Evolutionary conservation across 2,113 vertebrate genomes (phyloP), one percentile per base, ranked within the genome.

Genomic region (Rhea americana): DNA sequence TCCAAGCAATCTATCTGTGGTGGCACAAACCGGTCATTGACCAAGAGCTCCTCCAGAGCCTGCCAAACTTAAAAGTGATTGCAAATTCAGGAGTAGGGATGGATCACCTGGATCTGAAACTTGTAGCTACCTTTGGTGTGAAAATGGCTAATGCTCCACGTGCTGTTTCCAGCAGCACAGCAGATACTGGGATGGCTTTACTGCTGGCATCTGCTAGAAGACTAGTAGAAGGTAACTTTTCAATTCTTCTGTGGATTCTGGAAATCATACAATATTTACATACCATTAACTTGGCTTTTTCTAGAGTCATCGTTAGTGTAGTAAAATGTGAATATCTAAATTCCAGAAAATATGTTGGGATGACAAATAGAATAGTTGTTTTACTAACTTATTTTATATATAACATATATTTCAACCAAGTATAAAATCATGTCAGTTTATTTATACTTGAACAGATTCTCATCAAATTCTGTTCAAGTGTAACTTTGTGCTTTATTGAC

Each of bases 131-230:
- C 68, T 97, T 96, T 35, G 97, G 97, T 4, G 94, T 98, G 85
- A 98, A 97, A 93, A 96, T 98, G 73, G 83, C 97, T 93, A 97
- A 97, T 90, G 97, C 96, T 3, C 98, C 98, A 0, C 32, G 5
- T 4, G 97, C 97, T 25, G 98, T 98, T 48, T 96, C 94, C 63
- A 94, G 32, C n/a, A 89, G 96, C 92, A 98, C 98, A 3, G 98
- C 98, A 18, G 97, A 98, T 20, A 79, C 97, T 9, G 98, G 93
- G 25, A 98, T 98, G 97, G 97, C 91, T 74, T 93, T 98, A 62
- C 94, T 99, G 37, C 94, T 99, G 79, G 97, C 97, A 5, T 97
- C 98, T 5, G 98, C 98, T n/a, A 95, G 96, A 56, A 98, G 94
- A 51, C 58, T 98, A 2, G 9, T 98, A 19, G 95, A 98, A 96